Conservation (phyloP, 2,113 vertebrate species). For the Xiphophorus hellerii region DNA sequence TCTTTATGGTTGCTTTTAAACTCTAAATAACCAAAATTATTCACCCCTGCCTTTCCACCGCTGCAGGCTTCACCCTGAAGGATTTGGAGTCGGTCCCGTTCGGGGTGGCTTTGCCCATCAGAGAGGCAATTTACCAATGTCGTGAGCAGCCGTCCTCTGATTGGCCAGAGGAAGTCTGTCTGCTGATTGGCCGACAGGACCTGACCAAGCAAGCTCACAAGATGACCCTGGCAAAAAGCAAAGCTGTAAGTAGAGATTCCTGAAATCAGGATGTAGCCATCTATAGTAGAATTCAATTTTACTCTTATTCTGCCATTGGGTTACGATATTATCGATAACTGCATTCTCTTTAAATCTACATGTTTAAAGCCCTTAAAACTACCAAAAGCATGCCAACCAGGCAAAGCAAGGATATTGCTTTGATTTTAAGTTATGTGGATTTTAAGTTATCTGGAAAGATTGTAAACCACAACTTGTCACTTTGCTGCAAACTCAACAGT, state of each 20-base stretch:
- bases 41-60: background rate
- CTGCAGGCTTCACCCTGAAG: constrained; percentile 90
- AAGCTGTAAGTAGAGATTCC: constrained; percentile 86
- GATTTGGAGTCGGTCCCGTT: constrained; percentile 96
- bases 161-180: constrained; percentile 95
- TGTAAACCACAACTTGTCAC: background rate
- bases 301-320: background rate
- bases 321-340: background rate
- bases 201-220: constrained; percentile 94
- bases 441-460: background rate
- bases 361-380: background rate
- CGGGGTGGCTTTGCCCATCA: constrained; percentile 93
- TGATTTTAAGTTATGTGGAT: background rate
- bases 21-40: background rate
- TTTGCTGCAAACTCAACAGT: background rate
- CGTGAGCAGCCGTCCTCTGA: constrained; percentile 93
- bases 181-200: constrained; percentile 95
- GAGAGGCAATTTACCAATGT: constrained; percentile 94
- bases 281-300: background rate
- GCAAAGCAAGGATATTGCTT: background rate
- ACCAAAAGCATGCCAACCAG: background rate
- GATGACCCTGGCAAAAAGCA: constrained; percentile 88
- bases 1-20: background rate
- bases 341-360: background rate
- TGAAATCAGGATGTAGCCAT: background rate